These are phyloP conservation scores for Polydrusus tereticollis DNA, from an alignment of 2,888 invertebrate genomes.

Conservation along the genomic window DNA sequence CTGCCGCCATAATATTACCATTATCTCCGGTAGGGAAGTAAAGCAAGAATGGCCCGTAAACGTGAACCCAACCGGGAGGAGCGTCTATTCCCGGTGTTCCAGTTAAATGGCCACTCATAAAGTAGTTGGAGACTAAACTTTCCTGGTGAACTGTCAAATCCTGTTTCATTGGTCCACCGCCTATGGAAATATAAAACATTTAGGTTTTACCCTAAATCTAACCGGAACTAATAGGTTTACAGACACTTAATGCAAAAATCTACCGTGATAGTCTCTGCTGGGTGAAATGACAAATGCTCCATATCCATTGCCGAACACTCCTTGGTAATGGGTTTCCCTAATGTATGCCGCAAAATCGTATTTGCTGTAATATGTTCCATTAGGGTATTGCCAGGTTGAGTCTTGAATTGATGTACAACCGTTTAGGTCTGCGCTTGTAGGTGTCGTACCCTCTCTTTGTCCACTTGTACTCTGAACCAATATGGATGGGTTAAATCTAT, in stretches of 20 bases:
- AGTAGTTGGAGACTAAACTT: slow-evolving; percentile 32
- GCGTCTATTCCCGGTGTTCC: slow-evolving; percentile 25
- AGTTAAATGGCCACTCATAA: slow-evolving; percentile 37
- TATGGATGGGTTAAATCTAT: slow-evolving; percentile 29
- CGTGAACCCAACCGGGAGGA: slow-evolving; percentile 30
- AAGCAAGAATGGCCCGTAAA: slow-evolving; percentile 41
- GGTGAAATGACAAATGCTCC: slow-evolving; percentile 38
- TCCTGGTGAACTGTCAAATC: slow-evolving; percentile 40
- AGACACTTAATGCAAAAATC: no score
- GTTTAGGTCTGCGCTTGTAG: slow-evolving; percentile 13
- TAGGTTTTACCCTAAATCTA: no score
- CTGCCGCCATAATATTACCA: slow-evolving; percentile 17
- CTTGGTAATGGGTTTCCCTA: slow-evolving; percentile 36
- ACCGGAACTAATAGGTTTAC: no score
- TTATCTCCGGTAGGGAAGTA: slow-evolving; percentile 39
- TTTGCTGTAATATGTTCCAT: slow-evolving; percentile 36
- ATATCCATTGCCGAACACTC: slow-evolving; percentile 43
- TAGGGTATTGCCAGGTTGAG: slow-evolving; percentile 31
- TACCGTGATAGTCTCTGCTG: slow-evolving; percentile 35
- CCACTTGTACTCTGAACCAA: slow-evolving; percentile 26
- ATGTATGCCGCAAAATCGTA: slow-evolving; percentile 34
- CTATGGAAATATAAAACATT: no score
- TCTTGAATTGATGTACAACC: slow-evolving; percentile 31
- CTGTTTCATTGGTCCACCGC: slow-evolving; percentile 38
- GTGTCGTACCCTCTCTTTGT: background rate